These are phyloP conservation scores for Cossypha caffra DNA, from an alignment of 2,797 vertebrate species.

Conservation along the genomic window DNA sequence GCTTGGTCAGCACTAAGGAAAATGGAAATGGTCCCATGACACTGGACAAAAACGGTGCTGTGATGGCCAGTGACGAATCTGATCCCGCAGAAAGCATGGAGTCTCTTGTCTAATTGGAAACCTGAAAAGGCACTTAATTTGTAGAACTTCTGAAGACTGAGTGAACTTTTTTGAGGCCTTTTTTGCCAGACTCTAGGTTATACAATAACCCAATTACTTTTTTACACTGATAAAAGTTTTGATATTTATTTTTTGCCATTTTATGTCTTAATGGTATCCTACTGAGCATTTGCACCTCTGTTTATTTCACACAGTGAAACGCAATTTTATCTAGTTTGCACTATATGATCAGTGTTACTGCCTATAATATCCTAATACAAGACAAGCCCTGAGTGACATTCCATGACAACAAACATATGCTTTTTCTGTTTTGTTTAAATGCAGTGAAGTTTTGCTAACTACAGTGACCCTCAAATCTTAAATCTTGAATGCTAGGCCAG, in stretches of 20 bases:
- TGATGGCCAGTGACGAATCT: slow-evolving; percentile 87
- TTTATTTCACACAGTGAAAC: slow-evolving; percentile 89
- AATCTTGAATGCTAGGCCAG: slow-evolving; percentile 69
- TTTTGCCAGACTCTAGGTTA: slow-evolving; percentile 99
- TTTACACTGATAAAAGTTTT: slow-evolving; percentile 99
- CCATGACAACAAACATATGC: slow-evolving; percentile 69
- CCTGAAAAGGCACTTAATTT: slow-evolving; percentile 85
- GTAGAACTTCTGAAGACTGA: slow-evolving; percentile 91
- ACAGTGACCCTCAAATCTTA: slow-evolving; percentile 66
- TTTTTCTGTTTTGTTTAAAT: slow-evolving; percentile 71
- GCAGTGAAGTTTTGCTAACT: slow-evolving; percentile 72
- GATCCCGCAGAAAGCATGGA: slow-evolving; percentile 95
- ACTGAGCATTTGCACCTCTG: slow-evolving; percentile 94
- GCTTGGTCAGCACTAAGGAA: slow-evolving; percentile 90
- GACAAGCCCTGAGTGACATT: slow-evolving; percentile 81
- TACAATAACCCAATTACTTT: slow-evolving; percentile 98
- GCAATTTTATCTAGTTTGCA: slow-evolving; percentile 94
- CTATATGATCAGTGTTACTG: slow-evolving; percentile 99
- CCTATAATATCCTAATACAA: slow-evolving; percentile 86
- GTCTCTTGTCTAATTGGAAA: slow-evolving; percentile 87
- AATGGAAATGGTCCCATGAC: slow-evolving; percentile 81
- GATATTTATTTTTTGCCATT: slow-evolving; percentile 99
- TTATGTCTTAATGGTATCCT: slow-evolving; percentile 99
- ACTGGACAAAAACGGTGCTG: slow-evolving; percentile 88
- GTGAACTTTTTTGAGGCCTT: slow-evolving; percentile 97